A percentile compares a stretch with the other conserved stretches of the same genome.
phyloP scores from a whole-genome alignment of 2,113 vertebrate species.

The Chaetodon trifascialis region DNA sequence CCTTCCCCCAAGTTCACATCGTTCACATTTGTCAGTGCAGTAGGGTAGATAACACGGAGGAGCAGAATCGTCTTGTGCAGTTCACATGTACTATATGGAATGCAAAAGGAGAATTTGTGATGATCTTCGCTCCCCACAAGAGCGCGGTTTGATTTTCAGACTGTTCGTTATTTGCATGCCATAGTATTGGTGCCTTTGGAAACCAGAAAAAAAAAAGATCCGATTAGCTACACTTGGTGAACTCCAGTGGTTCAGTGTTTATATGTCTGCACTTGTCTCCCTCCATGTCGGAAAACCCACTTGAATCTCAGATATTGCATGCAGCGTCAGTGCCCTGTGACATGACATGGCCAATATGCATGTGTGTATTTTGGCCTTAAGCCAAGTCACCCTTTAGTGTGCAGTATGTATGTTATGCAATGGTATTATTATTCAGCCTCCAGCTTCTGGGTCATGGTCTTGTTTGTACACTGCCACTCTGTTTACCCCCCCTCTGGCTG shows the following conservation, averaged over 20 bases:
- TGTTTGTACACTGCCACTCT: constrained; percentile 66
- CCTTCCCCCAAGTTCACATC: constrained; percentile 21
- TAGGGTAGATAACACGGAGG: constrained; percentile 16
- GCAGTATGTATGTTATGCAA: constrained; percentile 62
- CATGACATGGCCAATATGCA: constrained; percentile 59
- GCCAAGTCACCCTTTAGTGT: constrained; percentile 41
- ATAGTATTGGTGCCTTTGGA: constrained; percentile 23
- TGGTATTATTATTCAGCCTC: constrained; percentile 50
- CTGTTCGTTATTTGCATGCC: constrained; percentile 64
- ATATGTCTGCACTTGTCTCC: constrained; percentile 39
- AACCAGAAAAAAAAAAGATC: not conserved
- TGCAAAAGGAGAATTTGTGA: constrained; percentile 34
- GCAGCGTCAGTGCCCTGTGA: constrained; percentile 36
- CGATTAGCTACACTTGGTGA: constrained; percentile 38
- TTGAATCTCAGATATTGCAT: constrained; percentile 66
- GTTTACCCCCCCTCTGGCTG: constrained; percentile 62
- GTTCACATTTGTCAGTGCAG: constrained; percentile 49
- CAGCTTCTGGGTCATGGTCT: constrained; percentile 59
- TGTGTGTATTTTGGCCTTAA: constrained; percentile 58
- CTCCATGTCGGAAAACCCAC: constrained; percentile 54
- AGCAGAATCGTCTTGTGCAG: constrained; percentile 19
- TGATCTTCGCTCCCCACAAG: constrained; percentile 25
- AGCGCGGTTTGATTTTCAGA: constrained; percentile 22
- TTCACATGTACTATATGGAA: constrained; percentile 32
- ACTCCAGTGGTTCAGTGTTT: constrained; percentile 44